Base-by-base conservation (phyloP, 35 echinoderm and acorn worm species). In the Apostichopus japonicus region DNA sequence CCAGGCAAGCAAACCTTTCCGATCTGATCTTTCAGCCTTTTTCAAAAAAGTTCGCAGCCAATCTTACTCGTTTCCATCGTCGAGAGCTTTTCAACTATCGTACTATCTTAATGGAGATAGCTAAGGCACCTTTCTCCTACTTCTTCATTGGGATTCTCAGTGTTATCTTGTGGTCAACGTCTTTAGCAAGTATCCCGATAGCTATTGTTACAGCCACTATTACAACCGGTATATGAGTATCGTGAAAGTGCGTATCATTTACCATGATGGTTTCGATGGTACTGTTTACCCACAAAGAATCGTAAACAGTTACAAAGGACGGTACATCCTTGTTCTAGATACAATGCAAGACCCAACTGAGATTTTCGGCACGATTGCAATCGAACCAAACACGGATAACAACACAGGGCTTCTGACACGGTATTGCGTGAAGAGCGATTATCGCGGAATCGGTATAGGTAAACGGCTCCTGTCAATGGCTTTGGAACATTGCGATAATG, bases 381-480 rank as follows among this genome's bases (percentile, higher is more conserved):
- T 83, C n/a, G 79, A 83, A 14, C 24, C 51, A 33, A 10, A 17
- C 6, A 11, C 27, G 15, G 52, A 54, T 14, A 83, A 54, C 8
- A 55, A 17, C 17, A 4, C 63, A 11, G 63, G 63, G 11, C 52
- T 33, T 55, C 9, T 83, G 24, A 54, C 79, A 11, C 44, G 79
- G 17, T 83, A 11, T 55, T 83, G 79, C 7, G 79, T 83, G 11
- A 83, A 54, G n/a, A 14, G 19, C n/a, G 79, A 83, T 6, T 83
- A 83, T 21, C 27, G 79, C 6, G 79, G 79, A 83, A 16, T 83
- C 54, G 79, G 79, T 52, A 14, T 83, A 19, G 79, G 79, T 54
- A 83, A 8, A 54, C 79, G 44, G 19, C 79, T 83, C 54, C 11
- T 83, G 0, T 54, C 22, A 8, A 54, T 55, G n/a, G 79, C 79